Evolutionary conservation across 1,140 invertebrate species (phyloP), one percentile per base, ranked within the genome.

Genomic region (Zaprionus camerounensis): DNA sequence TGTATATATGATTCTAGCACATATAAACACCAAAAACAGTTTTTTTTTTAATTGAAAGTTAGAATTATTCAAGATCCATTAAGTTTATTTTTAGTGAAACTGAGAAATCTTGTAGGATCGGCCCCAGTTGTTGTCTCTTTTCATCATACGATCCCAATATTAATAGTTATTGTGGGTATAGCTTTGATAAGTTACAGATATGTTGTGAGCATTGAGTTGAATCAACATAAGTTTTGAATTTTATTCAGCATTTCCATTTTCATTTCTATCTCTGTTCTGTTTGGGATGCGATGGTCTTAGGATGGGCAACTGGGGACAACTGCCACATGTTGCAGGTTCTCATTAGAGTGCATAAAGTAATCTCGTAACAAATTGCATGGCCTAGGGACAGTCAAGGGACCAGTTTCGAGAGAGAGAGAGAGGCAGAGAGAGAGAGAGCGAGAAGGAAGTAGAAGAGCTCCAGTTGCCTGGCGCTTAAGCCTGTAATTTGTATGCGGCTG

Each of bases 401-500:
- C 51, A 67, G 53, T 41, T 55, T 22, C 22, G 17, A 49, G 46
- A 20, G 12, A 5, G 17, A 5, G 17, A 58, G 15, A 28, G 28
- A 17, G 13, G 11, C 4, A 22, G 17, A 58, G n/a, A 12, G 34
- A 12, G 22, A 38, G 17, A 13, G 5, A 4, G 57, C 2, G 31
- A 15, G 5, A 22, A 44, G 26, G 41, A 24, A 46, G 57, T 17
- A 15, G 57, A 58, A 34, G 34, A 55, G 49, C 46, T 28, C 38
- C 77, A 69, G 36, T 68, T 61, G 46, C 56, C 51, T 41, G 67
- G 79, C 74, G 44, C 65, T 74, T 49, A 62, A 71, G 76, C 67
- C 71, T 69, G 66, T 74, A 78, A 82, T 82, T 82, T 82, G 80
- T 82, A 64, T 49, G 74, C 57, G 41, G 17, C 44, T 31, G 22